phyloP scores from a whole-genome alignment of 2,797 vertebrate genomes.

The Naso thynnoides region DNA sequence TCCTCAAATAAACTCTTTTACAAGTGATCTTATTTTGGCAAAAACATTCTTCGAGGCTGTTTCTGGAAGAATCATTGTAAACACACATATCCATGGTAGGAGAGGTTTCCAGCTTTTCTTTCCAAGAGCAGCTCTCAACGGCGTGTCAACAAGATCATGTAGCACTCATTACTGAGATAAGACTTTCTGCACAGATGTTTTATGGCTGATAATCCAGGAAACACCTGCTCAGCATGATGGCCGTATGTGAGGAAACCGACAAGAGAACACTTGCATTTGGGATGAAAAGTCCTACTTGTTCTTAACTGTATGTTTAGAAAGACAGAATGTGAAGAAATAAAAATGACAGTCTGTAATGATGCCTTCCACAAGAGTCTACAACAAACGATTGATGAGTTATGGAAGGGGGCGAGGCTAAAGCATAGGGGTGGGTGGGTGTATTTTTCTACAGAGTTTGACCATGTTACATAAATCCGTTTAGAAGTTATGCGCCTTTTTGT shows the following conservation, averaged over 20 bases:
- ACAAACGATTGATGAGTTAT: no score
- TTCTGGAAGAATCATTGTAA: conserved; percentile 33
- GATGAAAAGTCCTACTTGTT: no score
- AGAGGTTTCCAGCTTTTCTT: background rate
- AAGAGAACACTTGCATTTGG: background rate
- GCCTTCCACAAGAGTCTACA: no score
- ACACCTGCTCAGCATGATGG: conserved; percentile 7
- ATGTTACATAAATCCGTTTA: no score
- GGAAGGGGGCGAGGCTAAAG: no score
- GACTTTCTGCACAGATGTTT: conserved; percentile 11
- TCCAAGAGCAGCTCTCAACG: conserved; percentile 6
- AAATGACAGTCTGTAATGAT: no score
- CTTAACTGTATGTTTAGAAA: no score
- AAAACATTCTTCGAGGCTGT: conserved; percentile 12
- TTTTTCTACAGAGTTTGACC: no score
- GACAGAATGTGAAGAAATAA: no score
- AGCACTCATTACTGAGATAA: conserved; percentile 11
- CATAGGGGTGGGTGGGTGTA: no score
- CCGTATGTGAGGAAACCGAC: background rate
- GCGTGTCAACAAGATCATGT: conserved; percentile 3
- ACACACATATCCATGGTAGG: background rate
- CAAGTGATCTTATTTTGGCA: background rate
- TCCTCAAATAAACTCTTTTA: conserved; percentile 27
- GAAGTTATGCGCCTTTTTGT: no score
- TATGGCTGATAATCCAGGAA: conserved; percentile 14